Conservation (phyloP, 1,140 invertebrate species). For the Lithobius niger region DNA sequence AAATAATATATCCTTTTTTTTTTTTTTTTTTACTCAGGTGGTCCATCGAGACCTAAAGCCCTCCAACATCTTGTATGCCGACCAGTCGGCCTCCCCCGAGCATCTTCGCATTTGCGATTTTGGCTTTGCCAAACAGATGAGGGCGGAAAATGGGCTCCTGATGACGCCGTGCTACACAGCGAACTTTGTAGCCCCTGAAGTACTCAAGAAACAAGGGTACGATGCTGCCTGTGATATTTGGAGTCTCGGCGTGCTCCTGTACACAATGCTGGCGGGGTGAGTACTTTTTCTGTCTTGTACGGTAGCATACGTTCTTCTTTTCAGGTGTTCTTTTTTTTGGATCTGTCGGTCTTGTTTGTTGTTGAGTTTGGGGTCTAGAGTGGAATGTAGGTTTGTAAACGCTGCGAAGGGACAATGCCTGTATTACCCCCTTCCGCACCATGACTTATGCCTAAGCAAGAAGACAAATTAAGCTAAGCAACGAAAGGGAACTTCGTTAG, state of each 20-base stretch:
- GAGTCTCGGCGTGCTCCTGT: slow-evolving; percentile 91
- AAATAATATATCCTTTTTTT: too few relatives aligned
- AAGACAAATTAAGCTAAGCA: too few relatives aligned
- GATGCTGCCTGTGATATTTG: slow-evolving; percentile 98
- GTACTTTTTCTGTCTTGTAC: too few relatives aligned
- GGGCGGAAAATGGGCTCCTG: slow-evolving; percentile 88
- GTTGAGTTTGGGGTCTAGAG: too few relatives aligned
- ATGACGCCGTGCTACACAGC: slow-evolving; percentile 99
- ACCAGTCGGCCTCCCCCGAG: slow-evolving; percentile 60
- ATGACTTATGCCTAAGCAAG: too few relatives aligned
- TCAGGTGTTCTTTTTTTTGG: too few relatives aligned
- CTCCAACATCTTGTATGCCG: slow-evolving; percentile 91
- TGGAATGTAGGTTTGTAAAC: too few relatives aligned
- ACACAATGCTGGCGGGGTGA: slow-evolving; percentile 91
- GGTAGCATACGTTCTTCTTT: too few relatives aligned
- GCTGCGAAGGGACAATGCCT: too few relatives aligned
- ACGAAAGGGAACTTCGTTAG: too few relatives aligned
- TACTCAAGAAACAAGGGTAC: slow-evolving; percentile 92
- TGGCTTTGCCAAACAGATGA: slow-evolving; percentile 93
- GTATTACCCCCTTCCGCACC: too few relatives aligned
- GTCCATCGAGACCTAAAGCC: slow-evolving; percentile 92
- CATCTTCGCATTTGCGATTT: slow-evolving; percentile 83
- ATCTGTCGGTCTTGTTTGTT: too few relatives aligned
- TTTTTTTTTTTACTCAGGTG: slow-evolving; percentile 37
- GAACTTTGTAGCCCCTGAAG: slow-evolving; percentile 97